A percentile compares a stretch with the other conserved stretches of the same genome.
These are phyloP conservation scores for Thera obeliscata DNA, from an alignment of 2,888 invertebrate species.

Conservation along the genomic window DNA sequence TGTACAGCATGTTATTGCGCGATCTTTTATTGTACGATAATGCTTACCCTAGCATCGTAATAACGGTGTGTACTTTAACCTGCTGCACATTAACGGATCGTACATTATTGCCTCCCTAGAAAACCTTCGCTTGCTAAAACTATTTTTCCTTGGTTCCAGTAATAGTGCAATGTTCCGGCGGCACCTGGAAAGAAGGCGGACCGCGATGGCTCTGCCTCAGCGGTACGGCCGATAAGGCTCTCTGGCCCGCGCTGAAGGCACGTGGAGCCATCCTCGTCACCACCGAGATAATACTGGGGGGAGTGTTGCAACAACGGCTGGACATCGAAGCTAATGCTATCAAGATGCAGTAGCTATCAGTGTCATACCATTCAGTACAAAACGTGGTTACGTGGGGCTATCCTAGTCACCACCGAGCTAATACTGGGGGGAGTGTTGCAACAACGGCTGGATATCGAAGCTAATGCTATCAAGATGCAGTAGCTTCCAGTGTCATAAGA, in stretches of 20 bases:
- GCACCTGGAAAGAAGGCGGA: constrained; percentile 63
- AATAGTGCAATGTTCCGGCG: constrained; percentile 77
- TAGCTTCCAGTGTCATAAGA: not conserved
- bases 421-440: constrained; percentile 29
- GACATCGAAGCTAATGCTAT: constrained; percentile 52
- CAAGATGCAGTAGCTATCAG: constrained; percentile 16
- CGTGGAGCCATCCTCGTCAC: constrained; percentile 65
- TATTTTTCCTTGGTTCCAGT: constrained; percentile 52
- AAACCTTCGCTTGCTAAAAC: not conserved
- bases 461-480: constrained; percentile 40
- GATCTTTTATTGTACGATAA: too few species aligned
- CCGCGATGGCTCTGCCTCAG: constrained; percentile 66
- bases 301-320: constrained; percentile 63
- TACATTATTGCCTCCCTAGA: too few species aligned
- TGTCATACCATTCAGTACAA: too few species aligned
- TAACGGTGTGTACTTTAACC: too few species aligned
- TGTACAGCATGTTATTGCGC: too few species aligned
- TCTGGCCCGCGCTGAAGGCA: constrained; percentile 58
- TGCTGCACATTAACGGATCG: too few species aligned
- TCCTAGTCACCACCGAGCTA: constrained; percentile 44
- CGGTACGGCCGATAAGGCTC: constrained; percentile 49
- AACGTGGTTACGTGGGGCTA: too few species aligned
- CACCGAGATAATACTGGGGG: constrained; percentile 67
- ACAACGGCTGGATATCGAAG: constrained; percentile 49
- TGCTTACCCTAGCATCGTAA: too few species aligned